phyloP scores from a whole-genome alignment of 2,888 invertebrate genomes.

The Melinaea menophilus region DNA sequence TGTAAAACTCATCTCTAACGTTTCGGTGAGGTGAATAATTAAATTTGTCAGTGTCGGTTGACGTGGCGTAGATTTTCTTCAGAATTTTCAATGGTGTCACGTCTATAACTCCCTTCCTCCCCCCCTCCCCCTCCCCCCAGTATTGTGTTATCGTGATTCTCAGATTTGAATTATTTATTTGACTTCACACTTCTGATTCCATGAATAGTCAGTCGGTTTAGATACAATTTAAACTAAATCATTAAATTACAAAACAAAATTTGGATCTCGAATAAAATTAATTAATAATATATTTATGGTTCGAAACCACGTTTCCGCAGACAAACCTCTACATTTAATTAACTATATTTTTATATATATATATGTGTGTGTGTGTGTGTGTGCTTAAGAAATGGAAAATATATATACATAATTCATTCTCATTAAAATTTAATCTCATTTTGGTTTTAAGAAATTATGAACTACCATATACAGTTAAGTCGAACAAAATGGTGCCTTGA shows the following conservation, averaged over 20 bases:
- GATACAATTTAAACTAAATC: slow-evolving; percentile 23
- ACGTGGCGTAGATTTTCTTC: slow-evolving; percentile 73
- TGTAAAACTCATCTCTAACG: slow-evolving; percentile 76
- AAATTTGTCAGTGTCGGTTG: slow-evolving; percentile 76
- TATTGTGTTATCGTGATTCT: slow-evolving; percentile 69
- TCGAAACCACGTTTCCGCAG: too few species aligned
- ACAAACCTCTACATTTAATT: too few species aligned
- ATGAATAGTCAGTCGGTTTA: slow-evolving; percentile 26
- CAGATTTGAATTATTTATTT: slow-evolving; percentile 76
- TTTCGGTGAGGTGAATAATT: slow-evolving; percentile 77
- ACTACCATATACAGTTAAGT: too few species aligned
- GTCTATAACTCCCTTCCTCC: slow-evolving; percentile 49
- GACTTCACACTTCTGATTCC: slow-evolving; percentile 58
- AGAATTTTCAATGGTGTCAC: slow-evolving; percentile 68
- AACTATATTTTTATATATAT: too few species aligned
- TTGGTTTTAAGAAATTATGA: too few species aligned
- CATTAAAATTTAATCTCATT: too few species aligned
- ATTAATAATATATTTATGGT: too few species aligned
- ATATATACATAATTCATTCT: too few species aligned
- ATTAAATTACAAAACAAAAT: slow-evolving; percentile 41
- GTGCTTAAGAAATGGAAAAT: too few species aligned
- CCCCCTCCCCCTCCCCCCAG: slow-evolving; percentile 35
- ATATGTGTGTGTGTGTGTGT: too few species aligned
- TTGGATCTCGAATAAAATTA: too few species aligned
- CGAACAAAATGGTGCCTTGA: neutral